These are phyloP conservation scores for Lamprotornis superbus DNA, from an alignment of 2,113 vertebrate species.

Conservation along the genomic window DNA sequence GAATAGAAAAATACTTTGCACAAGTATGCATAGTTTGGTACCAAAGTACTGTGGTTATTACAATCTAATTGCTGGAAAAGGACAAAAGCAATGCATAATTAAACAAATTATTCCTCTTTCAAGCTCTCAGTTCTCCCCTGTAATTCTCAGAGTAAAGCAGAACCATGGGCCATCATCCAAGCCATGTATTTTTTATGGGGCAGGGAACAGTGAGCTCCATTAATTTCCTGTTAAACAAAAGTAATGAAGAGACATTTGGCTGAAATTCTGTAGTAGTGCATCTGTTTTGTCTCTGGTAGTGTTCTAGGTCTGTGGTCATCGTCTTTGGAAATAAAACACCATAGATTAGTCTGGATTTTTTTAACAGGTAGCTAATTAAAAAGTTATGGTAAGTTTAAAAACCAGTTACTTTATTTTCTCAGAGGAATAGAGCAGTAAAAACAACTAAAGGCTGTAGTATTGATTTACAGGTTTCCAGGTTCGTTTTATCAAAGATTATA, in stretches of 20 bases:
- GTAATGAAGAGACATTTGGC: background rate
- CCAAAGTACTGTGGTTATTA: background rate
- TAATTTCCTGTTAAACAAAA: conserved; percentile 29
- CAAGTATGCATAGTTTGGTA: background rate
- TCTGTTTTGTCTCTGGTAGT: background rate
- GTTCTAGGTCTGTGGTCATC: background rate
- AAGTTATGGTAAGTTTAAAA: background rate
- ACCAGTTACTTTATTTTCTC: background rate
- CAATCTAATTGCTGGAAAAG: background rate
- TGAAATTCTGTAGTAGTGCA: background rate
- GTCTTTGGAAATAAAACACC: background rate
- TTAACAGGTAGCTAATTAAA: background rate
- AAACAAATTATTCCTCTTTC: conserved; percentile 21
- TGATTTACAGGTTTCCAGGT: background rate
- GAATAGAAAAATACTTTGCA: background rate
- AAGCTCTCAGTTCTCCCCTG: background rate
- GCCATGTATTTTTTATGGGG: background rate
- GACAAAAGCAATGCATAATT: conserved; percentile 32
- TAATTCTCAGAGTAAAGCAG: conserved; percentile 1
- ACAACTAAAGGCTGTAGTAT: background rate
- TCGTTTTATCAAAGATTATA: background rate
- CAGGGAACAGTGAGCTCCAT: background rate
- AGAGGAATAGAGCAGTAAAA: background rate
- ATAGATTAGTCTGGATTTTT: background rate
- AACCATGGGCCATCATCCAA: background rate